These are phyloP conservation scores for Chrysolina americana DNA, from an alignment of 2,888 invertebrate genomes.

Conservation along the genomic window DNA sequence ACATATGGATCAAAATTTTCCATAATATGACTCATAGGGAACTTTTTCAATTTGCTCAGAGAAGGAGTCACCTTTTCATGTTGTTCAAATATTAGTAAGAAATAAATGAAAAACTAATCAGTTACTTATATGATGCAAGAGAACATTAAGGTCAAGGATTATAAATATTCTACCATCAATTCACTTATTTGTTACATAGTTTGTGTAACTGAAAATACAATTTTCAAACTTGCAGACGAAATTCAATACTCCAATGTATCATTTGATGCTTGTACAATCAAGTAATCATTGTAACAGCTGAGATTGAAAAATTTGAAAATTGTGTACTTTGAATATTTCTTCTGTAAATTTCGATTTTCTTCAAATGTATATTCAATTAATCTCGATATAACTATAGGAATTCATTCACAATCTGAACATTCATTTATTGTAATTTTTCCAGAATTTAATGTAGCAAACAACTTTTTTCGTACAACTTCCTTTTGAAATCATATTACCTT, in stretches of 20 bases:
- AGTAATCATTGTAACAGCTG: not conserved
- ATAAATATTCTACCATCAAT: too few species aligned
- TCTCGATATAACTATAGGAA: not conserved
- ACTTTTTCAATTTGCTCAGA: too few species aligned
- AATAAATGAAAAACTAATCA: too few species aligned
- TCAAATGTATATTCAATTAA: not conserved
- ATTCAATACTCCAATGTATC: not conserved
- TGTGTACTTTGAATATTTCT: not conserved
- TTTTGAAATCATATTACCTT: not conserved
- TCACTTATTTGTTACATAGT: too few species aligned
- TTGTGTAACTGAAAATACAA: too few species aligned
- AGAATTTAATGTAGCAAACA: not conserved
- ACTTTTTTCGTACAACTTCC: not conserved
- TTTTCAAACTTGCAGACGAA: not conserved
- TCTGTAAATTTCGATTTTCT: slow-evolving; percentile 6
- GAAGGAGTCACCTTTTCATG: too few species aligned
- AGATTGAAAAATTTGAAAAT: not conserved
- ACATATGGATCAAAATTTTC: too few species aligned
- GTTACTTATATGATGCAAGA: too few species aligned
- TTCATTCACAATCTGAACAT: not conserved
- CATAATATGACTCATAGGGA: too few species aligned
- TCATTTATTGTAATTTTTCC: not conserved
- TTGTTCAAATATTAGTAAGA: too few species aligned
- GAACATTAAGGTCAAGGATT: too few species aligned
- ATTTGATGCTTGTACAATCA: slow-evolving; percentile 15